Base-by-base conservation (phyloP, 2,888 invertebrate genomes). In the Hypolimnas misippus region DNA sequence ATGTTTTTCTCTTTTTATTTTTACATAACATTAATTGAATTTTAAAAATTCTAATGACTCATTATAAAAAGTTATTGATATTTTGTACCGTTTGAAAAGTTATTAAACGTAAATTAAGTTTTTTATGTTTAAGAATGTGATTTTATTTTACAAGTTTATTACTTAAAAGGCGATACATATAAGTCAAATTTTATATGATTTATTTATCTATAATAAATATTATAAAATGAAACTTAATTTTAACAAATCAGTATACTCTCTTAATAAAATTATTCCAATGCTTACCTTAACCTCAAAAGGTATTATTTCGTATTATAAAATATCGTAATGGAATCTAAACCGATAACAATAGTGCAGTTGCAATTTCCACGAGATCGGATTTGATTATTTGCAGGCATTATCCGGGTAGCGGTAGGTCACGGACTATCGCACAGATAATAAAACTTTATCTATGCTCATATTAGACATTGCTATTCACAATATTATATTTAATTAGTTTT, bases 361-460 rank as follows among this genome's bases (percentile, higher is more conserved):
- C 77, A 76, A 76, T 77, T 76, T 76, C 73, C 75, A 67, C 71
- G 71, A 72, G 74, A 79, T 81, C 78, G 72, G 76, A 76, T 74
- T 74, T 78, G 81, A 82, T 83, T 75, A 72, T 73, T 79, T 79
- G 69, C 71, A 70, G 56, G 67, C 70, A 69, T 71, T 74, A 74
- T 76, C 76, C 68, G 78, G 73, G 75, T 78, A 73, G 81, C 81
- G 73, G 74, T 78, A 73, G 81, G 82, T 79, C 82, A 82, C 75
- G 76, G 49, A 44, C 19, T 69, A 35, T 46, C 10, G 42, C 40
- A 44, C 40, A 44, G 33, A 44, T 44, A 52, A 44, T 53, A 59
- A 33, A 53, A 53, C 21, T 7, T 46, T 59, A 7, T 29, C 29
- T 10, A 19, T 44, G 44, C 12, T 58, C 10, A 17, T 7, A 50